Evolutionary conservation across 2,888 invertebrate genomes (phyloP), one percentile per base, ranked within the genome.

Genomic region (Prosopocoilus inquinatus): DNA sequence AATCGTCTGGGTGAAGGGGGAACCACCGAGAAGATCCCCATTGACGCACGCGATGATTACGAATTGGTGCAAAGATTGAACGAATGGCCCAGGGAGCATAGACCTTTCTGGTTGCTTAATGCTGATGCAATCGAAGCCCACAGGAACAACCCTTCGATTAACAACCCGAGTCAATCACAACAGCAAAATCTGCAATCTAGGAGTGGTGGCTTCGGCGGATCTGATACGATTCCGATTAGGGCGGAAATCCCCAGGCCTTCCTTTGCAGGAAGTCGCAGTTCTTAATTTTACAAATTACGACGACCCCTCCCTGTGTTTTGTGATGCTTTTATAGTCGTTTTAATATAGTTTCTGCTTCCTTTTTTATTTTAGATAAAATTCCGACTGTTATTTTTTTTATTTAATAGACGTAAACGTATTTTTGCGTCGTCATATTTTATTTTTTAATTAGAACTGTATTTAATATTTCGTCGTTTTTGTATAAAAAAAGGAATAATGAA

Each of bases 81-180:
- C 67, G 79, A 81, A 35, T 80, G 86, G 72, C 89, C 89, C 0
- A 71, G 80, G 49, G 87, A 89, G 60, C 78, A 86, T 43, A 83
- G 84, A 59, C 90, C 90, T 0, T 90, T 87, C 74, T 89, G 89
- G 89, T 81, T 83, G 57, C 70, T 89, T 49, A 90, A 90, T 70
- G 84, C 86, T 73, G 80, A 85, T 64, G 84, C 84, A 0, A 80
- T 87, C 8, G 87, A 89, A 69, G 81, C 78, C 0, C 78, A 84
- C 4, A 79, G 84, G 32, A 73, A 71, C 28, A 64, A 72, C 39
- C 71, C 41, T 36, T 51, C 55, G 9, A 20, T 46, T 2, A 47
- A 38, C 28, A 15, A 15, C n/a, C 12, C 28, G 1, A 3, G 36
- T 9, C 20, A 28, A 3, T 11, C 41, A 41, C 46, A 13, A 15